Percentiles rank a stretch among this genome's conserved stretches.
Evolutionary conservation across 2,888 invertebrate species (phyloP).

Genomic region (Xestoiulus laeticollis): DNA sequence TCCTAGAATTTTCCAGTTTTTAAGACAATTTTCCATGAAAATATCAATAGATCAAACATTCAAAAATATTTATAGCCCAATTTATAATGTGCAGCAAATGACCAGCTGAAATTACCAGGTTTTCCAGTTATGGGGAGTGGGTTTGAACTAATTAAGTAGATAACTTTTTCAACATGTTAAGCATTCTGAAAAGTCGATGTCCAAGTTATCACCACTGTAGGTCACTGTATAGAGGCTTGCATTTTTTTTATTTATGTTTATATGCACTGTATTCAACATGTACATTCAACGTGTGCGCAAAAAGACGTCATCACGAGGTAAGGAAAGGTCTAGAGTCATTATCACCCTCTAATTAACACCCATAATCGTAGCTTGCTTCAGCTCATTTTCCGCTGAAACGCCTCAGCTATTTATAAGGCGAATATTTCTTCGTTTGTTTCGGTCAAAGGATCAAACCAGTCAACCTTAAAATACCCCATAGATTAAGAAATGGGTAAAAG

Average conservation of each 20-base stretch:
- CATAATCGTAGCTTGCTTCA: constrained; percentile 28
- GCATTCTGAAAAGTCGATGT: no score
- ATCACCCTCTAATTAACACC: constrained; percentile 28
- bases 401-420: background rate
- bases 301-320: background rate
- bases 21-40: no score
- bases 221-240: no score
- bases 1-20: no score
- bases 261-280: background rate
- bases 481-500: background rate
- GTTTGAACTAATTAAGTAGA: no score
- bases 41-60: no score
- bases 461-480: background rate
- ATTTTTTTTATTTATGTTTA: background rate
- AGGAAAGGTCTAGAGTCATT: background rate
- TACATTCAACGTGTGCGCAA: background rate
- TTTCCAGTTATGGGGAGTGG: no score
- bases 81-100: no score
- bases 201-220: no score
- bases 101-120: no score
- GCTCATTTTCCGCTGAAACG: constrained; percentile 10
- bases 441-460: constrained; percentile 10
- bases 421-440: constrained; percentile 2
- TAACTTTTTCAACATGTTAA: no score
- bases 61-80: no score